Evolutionary conservation across 37 sponge, comb jelly and placozoan species (phyloP).

Genomic region (Beroe forskalii): DNA sequence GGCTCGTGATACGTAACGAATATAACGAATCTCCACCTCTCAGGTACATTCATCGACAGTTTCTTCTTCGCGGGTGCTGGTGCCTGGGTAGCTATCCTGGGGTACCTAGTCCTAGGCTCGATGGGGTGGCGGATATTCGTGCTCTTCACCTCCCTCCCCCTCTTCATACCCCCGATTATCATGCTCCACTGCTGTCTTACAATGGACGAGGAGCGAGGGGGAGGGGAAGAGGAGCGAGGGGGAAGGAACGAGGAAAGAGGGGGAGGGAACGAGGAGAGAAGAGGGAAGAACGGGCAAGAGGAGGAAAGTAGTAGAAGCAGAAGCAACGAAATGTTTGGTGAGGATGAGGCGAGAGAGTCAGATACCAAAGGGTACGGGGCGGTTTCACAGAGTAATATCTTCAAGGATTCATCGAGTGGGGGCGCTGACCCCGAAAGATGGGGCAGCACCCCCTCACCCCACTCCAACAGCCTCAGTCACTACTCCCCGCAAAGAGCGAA

Average conservation of each 20-base stretch:
- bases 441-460: neutral
- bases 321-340: no score
- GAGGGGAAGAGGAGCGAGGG: neutral
- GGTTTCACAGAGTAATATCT: no score
- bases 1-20: no score
- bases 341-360: no score
- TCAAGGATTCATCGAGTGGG: no score
- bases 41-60: neutral
- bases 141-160: neutral
- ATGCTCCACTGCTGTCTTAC: slow-evolving; percentile 15
- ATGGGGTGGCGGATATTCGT: slow-evolving; percentile 6
- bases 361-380: no score
- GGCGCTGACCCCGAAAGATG: neutral
- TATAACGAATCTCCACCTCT: no score
- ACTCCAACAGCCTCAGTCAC: neutral
- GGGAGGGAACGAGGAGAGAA: neutral
- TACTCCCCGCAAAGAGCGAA: no score
- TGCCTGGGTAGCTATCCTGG: slow-evolving; percentile 6
- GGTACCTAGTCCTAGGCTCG: neutral
- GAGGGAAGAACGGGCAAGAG: neutral
- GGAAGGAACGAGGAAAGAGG: neutral
- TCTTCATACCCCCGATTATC: slow-evolving; percentile 27
- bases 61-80: neutral
- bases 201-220: neutral
- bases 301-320: neutral